Evolutionary conservation across 2,797 vertebrate genomes (phyloP).

Genomic region (Sebastes hopkinsi): DNA sequence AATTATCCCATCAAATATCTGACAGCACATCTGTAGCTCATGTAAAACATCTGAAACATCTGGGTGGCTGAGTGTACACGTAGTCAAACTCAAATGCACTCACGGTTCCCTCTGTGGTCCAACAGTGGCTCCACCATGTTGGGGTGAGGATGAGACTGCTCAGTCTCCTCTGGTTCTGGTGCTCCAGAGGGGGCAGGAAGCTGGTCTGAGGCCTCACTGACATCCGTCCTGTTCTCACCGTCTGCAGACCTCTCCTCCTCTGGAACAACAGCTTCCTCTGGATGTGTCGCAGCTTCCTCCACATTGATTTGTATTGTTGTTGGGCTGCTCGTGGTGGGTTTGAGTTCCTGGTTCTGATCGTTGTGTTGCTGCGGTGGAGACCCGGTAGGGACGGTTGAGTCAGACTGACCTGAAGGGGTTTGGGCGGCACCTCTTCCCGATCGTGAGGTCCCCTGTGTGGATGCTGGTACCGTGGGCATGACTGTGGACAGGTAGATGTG

Average conservation of each 20-base stretch:
- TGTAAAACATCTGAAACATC: neutral
- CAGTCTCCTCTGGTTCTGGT: neutral
- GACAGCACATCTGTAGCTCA: neutral
- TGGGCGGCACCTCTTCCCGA: conserved; percentile 2
- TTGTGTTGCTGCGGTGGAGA: neutral
- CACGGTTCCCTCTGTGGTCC: conserved; percentile 39
- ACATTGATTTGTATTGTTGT: neutral
- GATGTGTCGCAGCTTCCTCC: neutral
- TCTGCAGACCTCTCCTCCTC: neutral
- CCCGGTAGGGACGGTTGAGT: neutral
- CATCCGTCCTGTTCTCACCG: neutral
- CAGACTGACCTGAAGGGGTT: neutral
- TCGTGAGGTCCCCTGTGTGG: conserved; percentile 12
- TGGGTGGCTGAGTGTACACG: neutral
- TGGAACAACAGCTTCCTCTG: neutral
- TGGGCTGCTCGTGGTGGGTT: neutral
- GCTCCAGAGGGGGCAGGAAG: neutral
- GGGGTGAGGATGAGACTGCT: conserved; percentile 18
- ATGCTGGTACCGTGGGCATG: neutral
- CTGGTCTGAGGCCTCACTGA: neutral
- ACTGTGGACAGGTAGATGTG: neutral
- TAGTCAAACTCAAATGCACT: conserved; percentile 13
- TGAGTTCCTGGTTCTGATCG: neutral
- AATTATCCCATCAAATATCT: too few species aligned
- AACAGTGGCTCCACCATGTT: conserved; percentile 48